Base-by-base conservation (phyloP, 2,113 vertebrate species). In the Benthochromis sp. region DNA sequence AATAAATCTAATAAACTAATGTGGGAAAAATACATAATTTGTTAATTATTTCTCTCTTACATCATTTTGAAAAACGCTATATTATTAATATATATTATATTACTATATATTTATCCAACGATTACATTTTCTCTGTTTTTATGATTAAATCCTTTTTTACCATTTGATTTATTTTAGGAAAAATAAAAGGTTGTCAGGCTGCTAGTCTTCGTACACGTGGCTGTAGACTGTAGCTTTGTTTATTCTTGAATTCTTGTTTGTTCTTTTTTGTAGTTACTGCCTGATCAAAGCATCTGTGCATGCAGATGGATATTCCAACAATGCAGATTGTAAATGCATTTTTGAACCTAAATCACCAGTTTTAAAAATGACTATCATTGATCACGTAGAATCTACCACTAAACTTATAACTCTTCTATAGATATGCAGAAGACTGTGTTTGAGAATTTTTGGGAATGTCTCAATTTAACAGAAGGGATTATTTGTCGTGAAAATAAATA, bases 291-390 rank as follows among this genome's bases (percentile, higher is more conserved):
- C 8, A 10, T 73, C 8, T 11, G 69, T 19, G 43, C 6, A 9
- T 45, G 8, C 24, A 17, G 14, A 47, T 7, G 8, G 14, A 76
- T 76, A 19, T 47, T 17, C 71, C 40, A 47, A 17, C 40, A 29
- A 17, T 19, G 0, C 21, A 47, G 21, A 29, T 0, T 4, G 16
- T 2, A 31, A 43, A 76, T 29, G 43, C 16, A 76, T 0, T 19
- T 47, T 21, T 8, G 9, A 29, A 76, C 9, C 14, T 47, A 47
- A 17, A 17, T 47, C 24, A 3, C 43, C 40, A 47, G 8, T n/a
- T 76, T 27, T 45, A 29, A 76, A 2, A 29, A 47, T 19, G 21
- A 47, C 13, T 17, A 2, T 29, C 4, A 4, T 1, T 45, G 14
- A 76, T 47, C 8, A 29, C 7, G 4, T 2, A 29, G 69, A 47